These are phyloP conservation scores for Tyto alba DNA, from an alignment of 2,113 vertebrate genomes.

Conservation along the genomic window DNA sequence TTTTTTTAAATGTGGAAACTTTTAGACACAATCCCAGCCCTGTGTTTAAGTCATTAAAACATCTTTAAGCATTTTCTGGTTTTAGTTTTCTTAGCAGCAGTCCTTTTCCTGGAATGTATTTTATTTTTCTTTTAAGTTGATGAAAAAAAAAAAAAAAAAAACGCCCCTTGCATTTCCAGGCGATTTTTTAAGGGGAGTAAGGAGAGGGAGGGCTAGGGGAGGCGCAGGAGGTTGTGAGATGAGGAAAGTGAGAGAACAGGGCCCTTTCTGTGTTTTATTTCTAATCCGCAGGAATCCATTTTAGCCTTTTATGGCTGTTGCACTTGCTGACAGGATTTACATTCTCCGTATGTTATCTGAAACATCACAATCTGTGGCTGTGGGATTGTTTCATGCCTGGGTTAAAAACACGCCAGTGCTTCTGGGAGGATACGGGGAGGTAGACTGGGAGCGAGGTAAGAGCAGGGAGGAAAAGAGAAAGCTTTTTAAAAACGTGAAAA, in stretches of 20 bases:
- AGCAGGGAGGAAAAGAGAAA: background rate
- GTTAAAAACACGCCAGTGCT: conserved; percentile 61
- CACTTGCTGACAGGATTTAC: conserved; percentile 76
- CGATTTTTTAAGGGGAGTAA: conserved; percentile 53
- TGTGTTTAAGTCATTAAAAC: conserved; percentile 87
- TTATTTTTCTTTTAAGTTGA: conserved; percentile 82
- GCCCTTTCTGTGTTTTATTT: conserved; percentile 74
- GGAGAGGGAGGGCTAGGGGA: background rate
- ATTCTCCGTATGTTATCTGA: conserved; percentile 67
- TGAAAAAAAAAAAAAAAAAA: conserved; percentile 24
- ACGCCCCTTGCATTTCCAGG: conserved; percentile 63
- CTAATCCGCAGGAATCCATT: conserved; percentile 74
- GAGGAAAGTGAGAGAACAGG: conserved; percentile 71
- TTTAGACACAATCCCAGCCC: conserved; percentile 79
- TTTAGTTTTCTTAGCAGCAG: conserved; percentile 78
- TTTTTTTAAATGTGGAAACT: conserved; percentile 75
- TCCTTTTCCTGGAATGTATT: conserved; percentile 80
- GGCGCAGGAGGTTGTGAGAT: conserved; percentile 44
- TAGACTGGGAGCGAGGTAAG: background rate
- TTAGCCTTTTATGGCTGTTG: conserved; percentile 75
- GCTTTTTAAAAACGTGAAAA: background rate
- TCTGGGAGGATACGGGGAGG: conserved; percentile 46
- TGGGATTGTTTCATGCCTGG: conserved; percentile 52
- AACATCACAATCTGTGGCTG: conserved; percentile 46
- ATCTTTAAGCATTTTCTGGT: conserved; percentile 84